Conservation (phyloP, 2,113 vertebrate species). For the Sialia sialis region DNA sequence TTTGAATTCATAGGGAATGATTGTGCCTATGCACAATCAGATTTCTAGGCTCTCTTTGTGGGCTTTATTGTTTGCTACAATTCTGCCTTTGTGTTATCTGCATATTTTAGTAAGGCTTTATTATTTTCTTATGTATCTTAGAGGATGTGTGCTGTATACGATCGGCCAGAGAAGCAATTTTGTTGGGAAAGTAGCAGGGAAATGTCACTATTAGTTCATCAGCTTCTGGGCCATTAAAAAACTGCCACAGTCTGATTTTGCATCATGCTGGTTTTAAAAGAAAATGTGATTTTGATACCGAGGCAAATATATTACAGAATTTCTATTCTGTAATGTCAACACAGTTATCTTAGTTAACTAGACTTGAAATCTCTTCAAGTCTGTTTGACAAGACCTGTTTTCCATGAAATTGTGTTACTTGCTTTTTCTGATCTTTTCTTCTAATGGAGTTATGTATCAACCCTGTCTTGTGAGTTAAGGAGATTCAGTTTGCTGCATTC, state of each 20-base stretch:
- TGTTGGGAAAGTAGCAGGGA: not conserved
- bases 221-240: not conserved
- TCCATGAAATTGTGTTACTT: conserved; percentile 40
- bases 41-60: not conserved
- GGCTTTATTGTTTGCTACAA: not conserved
- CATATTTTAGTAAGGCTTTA: not conserved
- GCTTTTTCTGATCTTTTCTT: conserved; percentile 9
- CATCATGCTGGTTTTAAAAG: not conserved
- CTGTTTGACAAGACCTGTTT: conserved; percentile 39
- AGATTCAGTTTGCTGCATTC: conserved; percentile 28
- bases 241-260: not conserved
- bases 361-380: conserved; percentile 30
- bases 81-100: conserved; percentile 13
- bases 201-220: not conserved
- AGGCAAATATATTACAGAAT: conserved; percentile 18
- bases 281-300: not conserved
- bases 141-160: not conserved
- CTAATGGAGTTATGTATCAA: conserved; percentile 18
- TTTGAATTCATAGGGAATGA: not conserved
- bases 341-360: conserved; percentile 45
- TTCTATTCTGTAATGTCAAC: conserved; percentile 29
- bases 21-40: not conserved
- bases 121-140: not conserved
- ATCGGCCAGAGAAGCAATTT: not conserved
- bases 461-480: not conserved